A percentile compares a stretch with the other conserved stretches of the same genome.
These are phyloP conservation scores for Rhyacichthys aspro DNA, from an alignment of 2,797 vertebrate genomes.

Conservation along the genomic window DNA sequence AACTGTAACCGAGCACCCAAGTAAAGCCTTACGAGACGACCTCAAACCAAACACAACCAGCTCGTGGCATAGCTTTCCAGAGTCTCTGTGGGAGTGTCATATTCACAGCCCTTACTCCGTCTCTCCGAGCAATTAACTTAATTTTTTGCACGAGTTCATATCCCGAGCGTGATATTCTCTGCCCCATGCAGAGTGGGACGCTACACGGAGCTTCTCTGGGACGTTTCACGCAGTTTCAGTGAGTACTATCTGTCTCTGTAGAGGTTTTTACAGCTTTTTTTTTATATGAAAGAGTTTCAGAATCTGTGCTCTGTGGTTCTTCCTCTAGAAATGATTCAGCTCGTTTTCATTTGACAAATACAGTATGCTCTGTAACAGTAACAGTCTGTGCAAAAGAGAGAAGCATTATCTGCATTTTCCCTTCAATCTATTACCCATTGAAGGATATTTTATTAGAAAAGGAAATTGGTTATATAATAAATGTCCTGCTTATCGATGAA, in stretches of 20 bases:
- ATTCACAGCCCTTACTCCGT: slow-evolving; percentile 13
- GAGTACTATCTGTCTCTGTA: slow-evolving; percentile 17
- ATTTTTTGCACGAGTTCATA: slow-evolving; percentile 35
- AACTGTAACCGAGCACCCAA: slow-evolving; percentile 31
- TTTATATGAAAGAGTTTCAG: slow-evolving; percentile 11
- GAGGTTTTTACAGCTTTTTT: slow-evolving; percentile 29
- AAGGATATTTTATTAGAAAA: no score
- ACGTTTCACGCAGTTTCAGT: slow-evolving; percentile 11
- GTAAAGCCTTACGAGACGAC: slow-evolving; percentile 16
- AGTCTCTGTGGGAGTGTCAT: slow-evolving; percentile 10
- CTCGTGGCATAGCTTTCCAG: slow-evolving; percentile 16
- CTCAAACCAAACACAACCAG: slow-evolving; percentile 33
- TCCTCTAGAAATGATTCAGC: no score
- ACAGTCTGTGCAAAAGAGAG: no score
- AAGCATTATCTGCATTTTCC: no score
- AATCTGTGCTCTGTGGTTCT: no score
- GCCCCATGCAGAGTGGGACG: slow-evolving; percentile 41
- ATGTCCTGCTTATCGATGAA: no score
- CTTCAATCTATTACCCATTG: no score
- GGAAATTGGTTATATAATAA: no score
- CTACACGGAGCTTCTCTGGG: slow-evolving; percentile 34
- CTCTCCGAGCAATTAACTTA: slow-evolving; percentile 28
- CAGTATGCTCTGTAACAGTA: no score
- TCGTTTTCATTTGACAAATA: no score
- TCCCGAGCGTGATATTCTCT: slow-evolving; percentile 30